Evolutionary conservation across 2,888 invertebrate species (phyloP).

Genomic region (Ormyrus pomaceus): DNA sequence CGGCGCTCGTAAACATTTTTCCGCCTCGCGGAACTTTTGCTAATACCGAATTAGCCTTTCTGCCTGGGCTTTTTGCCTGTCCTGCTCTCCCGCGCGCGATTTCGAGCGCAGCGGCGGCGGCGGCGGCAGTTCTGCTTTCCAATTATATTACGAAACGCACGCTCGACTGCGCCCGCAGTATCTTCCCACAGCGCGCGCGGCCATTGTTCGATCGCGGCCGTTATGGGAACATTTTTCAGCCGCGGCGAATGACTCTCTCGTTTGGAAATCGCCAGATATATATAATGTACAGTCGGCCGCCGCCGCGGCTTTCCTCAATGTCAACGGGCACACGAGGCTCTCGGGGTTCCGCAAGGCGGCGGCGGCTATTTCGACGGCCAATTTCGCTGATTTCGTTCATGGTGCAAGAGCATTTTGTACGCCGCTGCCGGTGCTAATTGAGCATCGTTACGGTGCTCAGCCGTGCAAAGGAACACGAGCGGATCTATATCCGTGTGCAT

Average conservation of each 20-base stretch:
- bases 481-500: not conserved
- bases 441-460: constrained; percentile 18
- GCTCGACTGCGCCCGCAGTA: constrained; percentile 43
- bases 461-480: constrained; percentile 5
- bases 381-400: too few relatives aligned
- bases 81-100: not conserved
- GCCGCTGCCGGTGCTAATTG: constrained; percentile 1
- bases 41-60: constrained; percentile 34
- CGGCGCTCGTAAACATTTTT: constrained; percentile 54
- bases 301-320: constrained; percentile 16
- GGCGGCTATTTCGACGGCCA: too few relatives aligned
- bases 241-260: not conserved
- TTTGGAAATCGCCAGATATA: not conserved
- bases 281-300: not conserved
- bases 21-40: constrained; percentile 48
- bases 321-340: not conserved
- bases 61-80: not conserved
- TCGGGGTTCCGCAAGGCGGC: too few relatives aligned
- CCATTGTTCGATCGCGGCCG: not conserved
- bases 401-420: too few relatives aligned
- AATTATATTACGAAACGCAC: constrained; percentile 52
- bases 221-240: constrained; percentile 7
- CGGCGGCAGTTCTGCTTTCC: constrained; percentile 36
- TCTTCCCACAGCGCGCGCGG: constrained; percentile 44
- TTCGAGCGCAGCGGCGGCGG: constrained; percentile 11